These are phyloP conservation scores for Eristalinus sepulchralis DNA, from an alignment of 2,888 invertebrate species.

Conservation along the genomic window DNA sequence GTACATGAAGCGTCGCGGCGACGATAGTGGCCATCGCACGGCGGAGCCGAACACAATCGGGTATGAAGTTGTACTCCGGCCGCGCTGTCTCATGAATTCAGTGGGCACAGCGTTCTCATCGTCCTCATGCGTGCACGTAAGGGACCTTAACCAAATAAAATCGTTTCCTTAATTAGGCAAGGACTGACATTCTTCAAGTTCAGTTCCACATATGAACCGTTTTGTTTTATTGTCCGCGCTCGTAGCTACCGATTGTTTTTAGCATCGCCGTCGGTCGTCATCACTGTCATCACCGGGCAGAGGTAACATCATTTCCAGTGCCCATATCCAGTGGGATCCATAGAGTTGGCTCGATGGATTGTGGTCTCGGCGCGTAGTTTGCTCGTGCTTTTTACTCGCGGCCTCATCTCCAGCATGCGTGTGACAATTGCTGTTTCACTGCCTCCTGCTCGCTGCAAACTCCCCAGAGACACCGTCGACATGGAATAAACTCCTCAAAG, in stretches of 20 bases:
- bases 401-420: constrained; percentile 57
- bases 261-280: constrained; percentile 47
- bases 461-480: constrained; percentile 61
- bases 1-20: constrained; percentile 32
- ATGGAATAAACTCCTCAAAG: constrained; percentile 70
- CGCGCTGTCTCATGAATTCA: constrained; percentile 20
- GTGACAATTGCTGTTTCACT: constrained; percentile 69
- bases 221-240: constrained; percentile 56
- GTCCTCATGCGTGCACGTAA: background rate
- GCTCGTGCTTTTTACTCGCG: constrained; percentile 33
- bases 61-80: constrained; percentile 48
- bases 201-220: constrained; percentile 62
- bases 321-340: constrained; percentile 45
- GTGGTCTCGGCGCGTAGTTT: constrained; percentile 1
- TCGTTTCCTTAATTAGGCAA: constrained; percentile 67
- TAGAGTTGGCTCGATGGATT: constrained; percentile 12
- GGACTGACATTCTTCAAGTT: constrained; percentile 67
- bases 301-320: constrained; percentile 57
- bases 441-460: constrained; percentile 59
- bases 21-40: constrained; percentile 45
- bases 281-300: constrained; percentile 64
- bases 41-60: constrained; percentile 25
- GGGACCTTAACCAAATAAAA: constrained; percentile 65
- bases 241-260: constrained; percentile 60
- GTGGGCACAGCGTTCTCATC: constrained; percentile 26